Conservation (phyloP, 2,888 invertebrate genomes). For the Muscina levida region DNA sequence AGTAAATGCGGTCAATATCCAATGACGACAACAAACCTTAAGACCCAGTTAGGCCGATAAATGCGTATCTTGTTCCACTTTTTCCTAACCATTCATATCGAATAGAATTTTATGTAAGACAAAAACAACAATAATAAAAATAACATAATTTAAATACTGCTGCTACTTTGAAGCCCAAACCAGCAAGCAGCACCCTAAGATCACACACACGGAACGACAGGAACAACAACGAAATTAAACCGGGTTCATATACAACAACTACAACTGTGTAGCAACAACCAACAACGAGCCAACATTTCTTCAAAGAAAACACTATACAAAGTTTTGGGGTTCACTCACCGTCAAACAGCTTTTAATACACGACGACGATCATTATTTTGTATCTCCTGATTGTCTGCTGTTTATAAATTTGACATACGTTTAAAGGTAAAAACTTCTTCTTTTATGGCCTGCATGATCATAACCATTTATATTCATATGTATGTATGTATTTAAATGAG, state of each 20-base stretch:
- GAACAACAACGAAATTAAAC: slow-evolving; percentile 23
- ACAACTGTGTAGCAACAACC: slow-evolving; percentile 42
- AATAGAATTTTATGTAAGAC: slow-evolving; percentile 8
- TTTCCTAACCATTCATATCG: slow-evolving; percentile 28
- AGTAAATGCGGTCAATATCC: slow-evolving; percentile 50
- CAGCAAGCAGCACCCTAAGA: slow-evolving; percentile 42
- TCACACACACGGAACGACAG: slow-evolving; percentile 31
- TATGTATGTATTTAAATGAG: neutral
- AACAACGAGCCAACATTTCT: slow-evolving; percentile 44
- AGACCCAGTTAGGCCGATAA: slow-evolving; percentile 36
- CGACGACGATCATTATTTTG: no score
- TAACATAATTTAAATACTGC: slow-evolving; percentile 41
- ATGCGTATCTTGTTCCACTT: slow-evolving; percentile 43
- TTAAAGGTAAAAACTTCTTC: slow-evolving; percentile 52
- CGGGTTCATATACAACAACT: slow-evolving; percentile 46
- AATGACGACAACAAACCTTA: slow-evolving; percentile 28
- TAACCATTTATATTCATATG: neutral
- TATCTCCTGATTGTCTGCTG: slow-evolving; percentile 14
- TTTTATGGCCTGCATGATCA: slow-evolving; percentile 16
- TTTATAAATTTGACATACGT: slow-evolving; percentile 27
- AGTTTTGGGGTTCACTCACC: slow-evolving; percentile 13
- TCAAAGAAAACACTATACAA: slow-evolving; percentile 22
- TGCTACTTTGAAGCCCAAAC: slow-evolving; percentile 35
- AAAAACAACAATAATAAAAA: slow-evolving; percentile 26
- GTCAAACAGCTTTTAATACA: neutral